A percentile compares a stretch with the other conserved stretches of the same genome.
phyloP scores from a whole-genome alignment of 2,113 vertebrate species.

The Rhabdomys dilectus region DNA sequence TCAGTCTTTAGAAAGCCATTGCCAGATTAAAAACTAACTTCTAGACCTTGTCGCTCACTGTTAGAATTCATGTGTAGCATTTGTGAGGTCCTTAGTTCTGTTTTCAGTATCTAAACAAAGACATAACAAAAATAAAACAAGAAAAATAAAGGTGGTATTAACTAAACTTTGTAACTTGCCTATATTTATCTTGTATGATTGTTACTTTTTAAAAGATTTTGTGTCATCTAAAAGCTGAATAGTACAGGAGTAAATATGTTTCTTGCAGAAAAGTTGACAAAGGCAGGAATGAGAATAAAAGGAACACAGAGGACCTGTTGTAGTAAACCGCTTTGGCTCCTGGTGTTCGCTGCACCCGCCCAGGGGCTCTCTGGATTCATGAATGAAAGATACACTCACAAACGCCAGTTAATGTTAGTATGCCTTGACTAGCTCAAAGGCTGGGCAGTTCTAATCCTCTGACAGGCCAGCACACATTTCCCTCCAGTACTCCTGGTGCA shows the following conservation, averaged over 20 bases:
- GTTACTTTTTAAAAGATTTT: conserved; percentile 40
- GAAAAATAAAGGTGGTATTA: background rate
- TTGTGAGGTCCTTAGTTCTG: background rate
- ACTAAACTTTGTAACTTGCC: background rate
- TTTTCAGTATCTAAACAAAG: background rate
- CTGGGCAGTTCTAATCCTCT: too few relatives aligned
- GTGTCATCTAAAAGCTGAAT: background rate
- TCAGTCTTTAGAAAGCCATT: background rate
- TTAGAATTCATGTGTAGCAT: background rate
- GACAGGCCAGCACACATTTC: too few relatives aligned
- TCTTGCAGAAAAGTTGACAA: background rate
- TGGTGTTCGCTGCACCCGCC: too few relatives aligned
- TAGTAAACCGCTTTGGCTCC: too few relatives aligned
- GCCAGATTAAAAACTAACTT: background rate
- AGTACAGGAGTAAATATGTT: background rate
- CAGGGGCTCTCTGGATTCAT: too few relatives aligned
- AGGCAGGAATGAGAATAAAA: conserved; percentile 3
- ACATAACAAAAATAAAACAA: background rate
- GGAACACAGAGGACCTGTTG: background rate
- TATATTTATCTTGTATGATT: background rate
- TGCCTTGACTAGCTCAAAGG: too few relatives aligned
- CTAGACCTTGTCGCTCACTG: background rate
- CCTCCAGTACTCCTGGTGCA: too few relatives aligned
- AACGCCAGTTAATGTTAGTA: too few relatives aligned
- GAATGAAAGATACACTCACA: too few relatives aligned